Evolutionary conservation across 2,888 invertebrate genomes (phyloP), one percentile per base, ranked within the genome.

Genomic region (Athetis lepigone): DNA sequence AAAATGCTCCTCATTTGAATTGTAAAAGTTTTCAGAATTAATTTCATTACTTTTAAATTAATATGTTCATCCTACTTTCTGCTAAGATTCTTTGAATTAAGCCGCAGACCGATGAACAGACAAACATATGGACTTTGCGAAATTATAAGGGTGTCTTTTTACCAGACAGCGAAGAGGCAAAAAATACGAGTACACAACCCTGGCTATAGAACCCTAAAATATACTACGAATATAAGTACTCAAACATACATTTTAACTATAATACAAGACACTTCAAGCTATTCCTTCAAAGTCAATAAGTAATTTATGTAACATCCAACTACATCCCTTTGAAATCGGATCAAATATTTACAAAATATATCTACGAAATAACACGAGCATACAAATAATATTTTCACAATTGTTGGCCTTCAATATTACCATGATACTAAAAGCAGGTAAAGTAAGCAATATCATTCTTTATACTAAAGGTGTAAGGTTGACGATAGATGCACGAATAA

Each of bases 321-420:
- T 16, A 2, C 11, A 39, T 49, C 33, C 23, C 36, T 49, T 50
- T 16, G 11, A 58, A 61, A 33, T 42, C 29, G 1, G 11, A 50
- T 40, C 56, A 62, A 70, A 59, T 43, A 56, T 54, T 64, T 47
- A 55, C 23, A 29, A 59, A 59, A 29, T 60, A n/a, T 36, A n/a
- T n/a, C n/a, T n/a, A 37, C 8, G 36, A 47, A 59, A 51, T 52
- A 45, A 39, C 21, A 46, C 21, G 33, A n/a, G 23, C 37, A 36
- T 58, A 16, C 23, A 56, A 54, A 70, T 49, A 54, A 57, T 54
- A 57, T 50, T 59, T 66, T 66, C 56, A 56, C 40, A 47, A 56
- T 49, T 33, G 25, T 36, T 16, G n/a, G 11, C 52, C 45, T 46
- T 45, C 13, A 50, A 16, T 37, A 45, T 23, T 25, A 29, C n/a